Evolutionary conservation across 1,140 invertebrate species (phyloP).

Genomic region (Euura saliciscinereae): DNA sequence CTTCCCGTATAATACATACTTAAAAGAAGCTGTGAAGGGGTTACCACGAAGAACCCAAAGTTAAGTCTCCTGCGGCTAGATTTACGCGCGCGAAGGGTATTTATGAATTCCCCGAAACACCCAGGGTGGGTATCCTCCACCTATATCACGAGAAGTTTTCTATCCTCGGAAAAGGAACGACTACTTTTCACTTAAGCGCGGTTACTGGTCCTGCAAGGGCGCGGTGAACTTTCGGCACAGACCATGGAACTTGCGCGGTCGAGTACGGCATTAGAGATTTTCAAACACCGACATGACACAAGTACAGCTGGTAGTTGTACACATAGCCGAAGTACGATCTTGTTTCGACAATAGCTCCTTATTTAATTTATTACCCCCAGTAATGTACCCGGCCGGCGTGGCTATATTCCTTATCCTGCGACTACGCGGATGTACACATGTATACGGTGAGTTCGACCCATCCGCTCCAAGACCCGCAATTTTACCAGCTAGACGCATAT

Average conservation of each 20-base stretch:
- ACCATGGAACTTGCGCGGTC: background rate
- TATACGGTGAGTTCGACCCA: background rate
- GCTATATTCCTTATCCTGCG: background rate
- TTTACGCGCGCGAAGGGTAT: background rate
- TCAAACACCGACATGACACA: background rate
- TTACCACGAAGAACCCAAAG: background rate
- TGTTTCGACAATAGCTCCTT: background rate
- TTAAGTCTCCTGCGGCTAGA: background rate
- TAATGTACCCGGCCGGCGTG: background rate
- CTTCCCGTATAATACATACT: too few species aligned
- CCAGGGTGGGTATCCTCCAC: background rate
- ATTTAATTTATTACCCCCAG: background rate
- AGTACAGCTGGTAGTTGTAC: too few species aligned
- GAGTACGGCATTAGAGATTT: background rate
- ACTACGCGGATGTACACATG: background rate
- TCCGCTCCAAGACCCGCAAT: too few species aligned
- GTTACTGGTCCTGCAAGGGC: background rate
- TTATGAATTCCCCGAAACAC: background rate
- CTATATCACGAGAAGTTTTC: background rate
- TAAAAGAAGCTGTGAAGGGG: too few species aligned
- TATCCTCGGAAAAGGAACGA: background rate
- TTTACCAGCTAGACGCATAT: too few species aligned
- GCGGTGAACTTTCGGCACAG: background rate
- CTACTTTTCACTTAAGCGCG: constrained; percentile 1
- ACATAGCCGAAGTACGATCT: background rate